These are phyloP conservation scores for Aphaenogaster ashmeadi DNA, from an alignment of 1,140 invertebrate species.

Conservation along the genomic window DNA sequence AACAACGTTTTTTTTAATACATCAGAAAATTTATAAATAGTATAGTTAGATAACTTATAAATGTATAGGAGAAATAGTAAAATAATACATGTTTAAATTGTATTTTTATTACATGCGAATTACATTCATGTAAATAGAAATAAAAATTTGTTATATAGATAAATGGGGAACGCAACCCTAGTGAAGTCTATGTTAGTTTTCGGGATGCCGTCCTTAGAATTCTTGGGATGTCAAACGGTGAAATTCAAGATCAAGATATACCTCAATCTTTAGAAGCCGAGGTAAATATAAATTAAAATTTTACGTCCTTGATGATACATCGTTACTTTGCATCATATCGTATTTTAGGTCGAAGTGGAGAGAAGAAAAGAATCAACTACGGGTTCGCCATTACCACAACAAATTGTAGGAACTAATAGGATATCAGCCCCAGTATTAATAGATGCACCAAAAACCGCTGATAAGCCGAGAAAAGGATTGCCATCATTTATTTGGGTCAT, in stretches of 20 bases:
- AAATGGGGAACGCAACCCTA: conserved; percentile 94
- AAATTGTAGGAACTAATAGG: conserved; percentile 51
- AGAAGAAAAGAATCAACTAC: conserved; percentile 74
- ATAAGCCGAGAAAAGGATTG: conserved; percentile 83
- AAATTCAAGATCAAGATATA: conserved; percentile 53
- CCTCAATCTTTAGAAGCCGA: conserved; percentile 67
- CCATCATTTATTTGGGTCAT: conserved; percentile 93
- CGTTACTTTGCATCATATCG: background rate
- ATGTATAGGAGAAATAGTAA: background rate
- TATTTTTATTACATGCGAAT: background rate
- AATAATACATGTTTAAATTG: background rate
- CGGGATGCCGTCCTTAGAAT: conserved; percentile 91
- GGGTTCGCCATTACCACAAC: conserved; percentile 64
- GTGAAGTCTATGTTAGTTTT: conserved; percentile 94
- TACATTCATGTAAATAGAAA: background rate
- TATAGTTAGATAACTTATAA: background rate
- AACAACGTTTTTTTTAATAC: background rate
- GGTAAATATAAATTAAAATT: conserved; percentile 45
- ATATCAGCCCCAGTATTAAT: conserved; percentile 46
- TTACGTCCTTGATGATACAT: background rate
- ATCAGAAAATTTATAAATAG: background rate
- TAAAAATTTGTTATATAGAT: conserved; percentile 87
- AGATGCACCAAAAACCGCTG: conserved; percentile 79
- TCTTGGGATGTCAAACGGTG: conserved; percentile 89
- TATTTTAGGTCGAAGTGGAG: conserved; percentile 80